Evolutionary conservation across 2,797 vertebrate genomes (phyloP).

Genomic region (Coilia nasus): DNA sequence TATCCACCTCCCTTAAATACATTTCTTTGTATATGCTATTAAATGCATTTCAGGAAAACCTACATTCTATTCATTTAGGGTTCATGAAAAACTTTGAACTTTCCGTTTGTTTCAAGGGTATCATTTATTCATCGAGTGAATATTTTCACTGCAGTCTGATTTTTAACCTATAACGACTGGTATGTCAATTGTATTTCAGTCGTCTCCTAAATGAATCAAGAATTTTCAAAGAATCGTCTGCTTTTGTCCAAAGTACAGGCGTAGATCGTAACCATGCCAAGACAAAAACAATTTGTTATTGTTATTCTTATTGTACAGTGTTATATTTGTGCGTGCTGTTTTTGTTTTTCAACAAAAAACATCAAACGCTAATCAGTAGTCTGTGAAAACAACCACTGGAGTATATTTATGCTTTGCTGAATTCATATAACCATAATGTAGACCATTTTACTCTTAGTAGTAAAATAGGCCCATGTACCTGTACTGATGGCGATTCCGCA

Average conservation of each 20-base stretch:
- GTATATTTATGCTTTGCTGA: not conserved
- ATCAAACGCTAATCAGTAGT: conserved; percentile 1
- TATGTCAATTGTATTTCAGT: not conserved
- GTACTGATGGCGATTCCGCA: not conserved
- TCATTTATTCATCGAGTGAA: not conserved
- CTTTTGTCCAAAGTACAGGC: not conserved
- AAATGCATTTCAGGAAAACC: not conserved
- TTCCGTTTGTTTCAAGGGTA: not conserved
- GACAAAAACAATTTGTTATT: not conserved
- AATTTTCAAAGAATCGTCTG: not conserved
- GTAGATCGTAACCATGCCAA: not conserved
- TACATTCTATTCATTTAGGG: not conserved
- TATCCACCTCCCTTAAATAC: not conserved
- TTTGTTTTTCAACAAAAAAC: not conserved
- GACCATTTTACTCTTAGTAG: not conserved
- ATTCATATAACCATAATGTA: not conserved
- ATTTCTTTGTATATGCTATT: conserved; percentile 3
- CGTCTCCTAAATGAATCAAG: not conserved
- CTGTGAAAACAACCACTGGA: not conserved
- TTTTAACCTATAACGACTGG: not conserved
- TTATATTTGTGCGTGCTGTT: not conserved
- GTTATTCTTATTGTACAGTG: not conserved
- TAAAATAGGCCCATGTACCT: not conserved
- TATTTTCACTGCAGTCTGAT: not conserved
- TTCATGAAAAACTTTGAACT: not conserved